A percentile compares a stretch with the other conserved stretches of the same genome.
Evolutionary conservation across 2,113 vertebrate genomes (phyloP).

Genomic region (Balaenoptera acutorostrata): DNA sequence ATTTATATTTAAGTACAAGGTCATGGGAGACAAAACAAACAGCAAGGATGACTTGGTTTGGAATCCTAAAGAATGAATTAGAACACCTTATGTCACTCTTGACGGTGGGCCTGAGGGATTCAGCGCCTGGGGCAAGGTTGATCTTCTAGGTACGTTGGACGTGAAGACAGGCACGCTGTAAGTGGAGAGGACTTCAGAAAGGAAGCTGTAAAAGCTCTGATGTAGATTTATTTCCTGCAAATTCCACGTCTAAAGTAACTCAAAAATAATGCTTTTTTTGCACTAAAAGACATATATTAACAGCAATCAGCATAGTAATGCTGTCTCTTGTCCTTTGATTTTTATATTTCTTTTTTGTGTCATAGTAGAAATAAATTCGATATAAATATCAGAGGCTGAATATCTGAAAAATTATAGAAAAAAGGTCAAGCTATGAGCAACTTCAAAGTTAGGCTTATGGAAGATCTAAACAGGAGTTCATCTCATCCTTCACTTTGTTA

Average conservation of each 20-base stretch:
- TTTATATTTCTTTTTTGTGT: conserved; percentile 32
- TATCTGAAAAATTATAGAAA: conserved; percentile 22
- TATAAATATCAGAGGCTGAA: conserved; percentile 24
- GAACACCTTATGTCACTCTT: background rate
- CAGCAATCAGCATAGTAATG: conserved; percentile 28
- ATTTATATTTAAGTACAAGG: background rate
- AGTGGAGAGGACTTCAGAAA: background rate
- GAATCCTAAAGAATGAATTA: background rate
- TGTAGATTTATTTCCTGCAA: conserved; percentile 11
- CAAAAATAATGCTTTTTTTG: conserved; percentile 24
- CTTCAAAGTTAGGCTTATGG: conserved; percentile 9
- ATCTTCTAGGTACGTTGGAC: background rate
- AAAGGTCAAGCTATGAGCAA: background rate
- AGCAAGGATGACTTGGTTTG: background rate
- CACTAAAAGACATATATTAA: background rate
- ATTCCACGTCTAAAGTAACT: background rate
- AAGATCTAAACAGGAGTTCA: background rate
- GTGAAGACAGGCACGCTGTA: background rate
- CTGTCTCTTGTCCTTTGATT: background rate
- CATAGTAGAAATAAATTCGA: background rate
- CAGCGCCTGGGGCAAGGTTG: background rate
- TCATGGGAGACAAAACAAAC: background rate
- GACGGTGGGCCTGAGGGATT: background rate
- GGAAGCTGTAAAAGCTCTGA: background rate
- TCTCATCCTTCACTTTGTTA: background rate